Evolutionary conservation across 92 coral and sea anemone genomes (phyloP).

Genomic region (Hydrozoanthus gracilis): DNA sequence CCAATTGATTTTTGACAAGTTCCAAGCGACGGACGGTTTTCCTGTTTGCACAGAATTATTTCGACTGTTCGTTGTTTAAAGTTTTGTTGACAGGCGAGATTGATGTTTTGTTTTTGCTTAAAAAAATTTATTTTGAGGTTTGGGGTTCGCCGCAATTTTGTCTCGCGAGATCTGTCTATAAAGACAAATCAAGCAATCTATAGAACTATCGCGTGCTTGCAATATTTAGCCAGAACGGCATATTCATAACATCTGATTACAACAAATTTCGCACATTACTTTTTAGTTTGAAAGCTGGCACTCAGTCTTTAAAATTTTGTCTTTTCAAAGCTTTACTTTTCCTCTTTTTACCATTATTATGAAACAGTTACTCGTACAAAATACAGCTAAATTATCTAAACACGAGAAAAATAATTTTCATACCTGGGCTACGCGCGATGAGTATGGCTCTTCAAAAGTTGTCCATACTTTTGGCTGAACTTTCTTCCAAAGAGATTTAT

Average conservation of each 20-base stretch:
- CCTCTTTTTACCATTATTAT: background rate
- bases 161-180: background rate
- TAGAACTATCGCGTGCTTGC: background rate
- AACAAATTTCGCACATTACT: too few relatives aligned
- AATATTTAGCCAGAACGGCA: background rate
- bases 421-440: slow-evolving; percentile 93
- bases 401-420: background rate
- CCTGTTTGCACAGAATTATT: slow-evolving; percentile 13
- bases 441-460: slow-evolving; percentile 93
- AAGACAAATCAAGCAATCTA: background rate
- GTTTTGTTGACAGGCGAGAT: slow-evolving; percentile 26
- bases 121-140: background rate
- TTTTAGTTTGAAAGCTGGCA: background rate
- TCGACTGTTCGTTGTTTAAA: slow-evolving; percentile 1
- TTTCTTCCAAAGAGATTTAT: slow-evolving; percentile 80
- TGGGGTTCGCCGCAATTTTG: background rate
- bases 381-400: background rate
- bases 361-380: background rate
- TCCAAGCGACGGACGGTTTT: background rate
- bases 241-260: too few relatives aligned
- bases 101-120: slow-evolving; percentile 13
- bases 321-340: background rate
- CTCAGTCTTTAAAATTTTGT: background rate
- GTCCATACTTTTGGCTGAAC: slow-evolving; percentile 92
- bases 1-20: slow-evolving; percentile 16